A percentile compares a stretch with the other conserved stretches of the same genome.
These are phyloP conservation scores for Pionites leucogaster DNA, from an alignment of 2,113 vertebrate genomes.

Conservation along the genomic window DNA sequence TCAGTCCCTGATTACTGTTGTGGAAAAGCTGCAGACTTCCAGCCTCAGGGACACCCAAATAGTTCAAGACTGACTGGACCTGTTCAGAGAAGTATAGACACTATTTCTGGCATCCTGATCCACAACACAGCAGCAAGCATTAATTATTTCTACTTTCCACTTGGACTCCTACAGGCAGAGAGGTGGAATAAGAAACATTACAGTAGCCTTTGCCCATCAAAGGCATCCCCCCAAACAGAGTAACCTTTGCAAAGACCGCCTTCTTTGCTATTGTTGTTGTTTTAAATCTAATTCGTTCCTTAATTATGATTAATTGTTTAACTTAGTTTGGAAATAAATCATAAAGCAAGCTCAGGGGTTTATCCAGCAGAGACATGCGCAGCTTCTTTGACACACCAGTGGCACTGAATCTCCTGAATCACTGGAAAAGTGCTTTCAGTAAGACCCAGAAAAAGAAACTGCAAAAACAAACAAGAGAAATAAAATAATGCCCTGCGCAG, in stretches of 20 bases:
- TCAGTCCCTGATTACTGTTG: background rate
- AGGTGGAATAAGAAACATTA: background rate
- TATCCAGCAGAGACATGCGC: background rate
- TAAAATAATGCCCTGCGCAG: background rate
- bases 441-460: background rate
- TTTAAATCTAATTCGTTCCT: background rate
- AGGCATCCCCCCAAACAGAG: background rate
- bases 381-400: background rate
- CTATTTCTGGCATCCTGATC: background rate
- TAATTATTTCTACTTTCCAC: background rate
- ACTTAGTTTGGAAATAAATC: background rate
- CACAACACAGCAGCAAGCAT: background rate
- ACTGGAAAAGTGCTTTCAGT: background rate
- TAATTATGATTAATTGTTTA: background rate
- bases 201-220: background rate
- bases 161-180: background rate
- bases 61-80: background rate
- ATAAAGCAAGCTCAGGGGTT: background rate
- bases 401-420: background rate
- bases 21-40: background rate
- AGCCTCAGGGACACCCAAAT: background rate
- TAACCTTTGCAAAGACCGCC: background rate
- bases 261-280: background rate
- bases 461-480: constrained; percentile 28
- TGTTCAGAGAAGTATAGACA: background rate